These are phyloP conservation scores for Laspeyria flexula DNA, from an alignment of 2,888 invertebrate species.

Conservation along the genomic window DNA sequence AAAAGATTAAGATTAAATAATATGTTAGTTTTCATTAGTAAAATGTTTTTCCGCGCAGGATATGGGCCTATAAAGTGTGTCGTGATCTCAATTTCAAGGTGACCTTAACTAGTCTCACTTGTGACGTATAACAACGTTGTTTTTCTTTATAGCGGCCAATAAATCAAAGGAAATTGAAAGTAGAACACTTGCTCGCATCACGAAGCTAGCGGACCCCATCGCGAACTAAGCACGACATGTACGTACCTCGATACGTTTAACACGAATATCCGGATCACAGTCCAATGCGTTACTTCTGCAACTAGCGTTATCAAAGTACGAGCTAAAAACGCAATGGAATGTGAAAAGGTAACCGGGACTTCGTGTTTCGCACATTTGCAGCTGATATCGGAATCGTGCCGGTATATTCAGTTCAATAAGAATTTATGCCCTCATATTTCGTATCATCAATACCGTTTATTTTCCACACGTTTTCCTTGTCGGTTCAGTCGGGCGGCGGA, in stretches of 20 bases:
- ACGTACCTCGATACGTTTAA: slow-evolving; percentile 15
- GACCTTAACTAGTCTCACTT: too few species aligned
- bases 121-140: too few species aligned
- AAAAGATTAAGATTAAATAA: too few species aligned
- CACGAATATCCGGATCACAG: slow-evolving; percentile 19
- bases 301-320: slow-evolving; percentile 15
- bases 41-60: too few species aligned
- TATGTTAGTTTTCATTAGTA: too few species aligned
- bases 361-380: slow-evolving; percentile 35
- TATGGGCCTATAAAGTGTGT: too few species aligned
- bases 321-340: slow-evolving; percentile 43
- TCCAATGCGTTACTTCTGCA: slow-evolving; percentile 29
- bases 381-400: slow-evolving; percentile 35
- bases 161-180: slow-evolving; percentile 37
- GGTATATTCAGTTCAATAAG: slow-evolving; percentile 49
- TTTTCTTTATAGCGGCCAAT: background rate
- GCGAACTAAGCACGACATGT: slow-evolving; percentile 3
- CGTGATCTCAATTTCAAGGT: too few species aligned
- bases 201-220: slow-evolving; percentile 23
- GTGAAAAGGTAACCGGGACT: slow-evolving; percentile 32
- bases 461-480: slow-evolving; percentile 55
- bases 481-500: slow-evolving; percentile 50
- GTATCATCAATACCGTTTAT: slow-evolving; percentile 63
- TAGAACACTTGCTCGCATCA: slow-evolving; percentile 27
- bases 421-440: slow-evolving; percentile 61